These are phyloP conservation scores for Monoplex corrugatus DNA, from an alignment of 2,888 invertebrate species.

Conservation along the genomic window DNA sequence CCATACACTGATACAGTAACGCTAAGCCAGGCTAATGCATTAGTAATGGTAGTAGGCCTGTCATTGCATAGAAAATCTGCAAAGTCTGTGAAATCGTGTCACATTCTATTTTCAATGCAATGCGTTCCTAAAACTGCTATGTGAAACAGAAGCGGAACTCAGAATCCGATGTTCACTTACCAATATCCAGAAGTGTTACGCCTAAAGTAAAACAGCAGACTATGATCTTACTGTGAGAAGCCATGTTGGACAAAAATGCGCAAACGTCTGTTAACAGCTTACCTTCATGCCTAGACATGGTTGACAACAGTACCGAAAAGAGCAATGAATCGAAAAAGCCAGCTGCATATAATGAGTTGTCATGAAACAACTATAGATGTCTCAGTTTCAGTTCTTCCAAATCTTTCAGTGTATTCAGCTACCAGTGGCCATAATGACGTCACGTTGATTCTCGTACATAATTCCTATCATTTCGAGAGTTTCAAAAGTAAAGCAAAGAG, in stretches of 20 bases:
- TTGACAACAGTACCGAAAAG: background rate
- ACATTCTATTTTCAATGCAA: no score
- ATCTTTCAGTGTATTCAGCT: slow-evolving; percentile 59
- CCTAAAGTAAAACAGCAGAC: slow-evolving; percentile 34
- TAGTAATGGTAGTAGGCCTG: no score
- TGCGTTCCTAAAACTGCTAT: no score
- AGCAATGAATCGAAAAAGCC: slow-evolving; percentile 1
- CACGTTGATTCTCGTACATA: slow-evolving; percentile 74
- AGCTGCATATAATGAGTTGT: background rate
- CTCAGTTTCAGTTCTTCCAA: slow-evolving; percentile 48
- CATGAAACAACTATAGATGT: slow-evolving; percentile 26
- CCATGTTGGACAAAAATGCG: slow-evolving; percentile 27
- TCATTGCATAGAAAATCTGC: no score
- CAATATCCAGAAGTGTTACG: slow-evolving; percentile 46
- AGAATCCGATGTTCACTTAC: no score
- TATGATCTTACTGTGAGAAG: no score
- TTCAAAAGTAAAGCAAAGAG: background rate
- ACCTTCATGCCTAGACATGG: slow-evolving; percentile 94
- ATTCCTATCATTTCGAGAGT: slow-evolving; percentile 55
- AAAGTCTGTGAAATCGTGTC: no score
- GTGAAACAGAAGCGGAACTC: no score
- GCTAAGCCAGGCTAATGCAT: no score
- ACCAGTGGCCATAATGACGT: slow-evolving; percentile 77
- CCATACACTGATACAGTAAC: no score
- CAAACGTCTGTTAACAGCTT: slow-evolving; percentile 67